Evolutionary conservation across 2,888 invertebrate genomes (phyloP), one percentile per base, ranked within the genome.

Genomic region (Dugesia japonica): DNA sequence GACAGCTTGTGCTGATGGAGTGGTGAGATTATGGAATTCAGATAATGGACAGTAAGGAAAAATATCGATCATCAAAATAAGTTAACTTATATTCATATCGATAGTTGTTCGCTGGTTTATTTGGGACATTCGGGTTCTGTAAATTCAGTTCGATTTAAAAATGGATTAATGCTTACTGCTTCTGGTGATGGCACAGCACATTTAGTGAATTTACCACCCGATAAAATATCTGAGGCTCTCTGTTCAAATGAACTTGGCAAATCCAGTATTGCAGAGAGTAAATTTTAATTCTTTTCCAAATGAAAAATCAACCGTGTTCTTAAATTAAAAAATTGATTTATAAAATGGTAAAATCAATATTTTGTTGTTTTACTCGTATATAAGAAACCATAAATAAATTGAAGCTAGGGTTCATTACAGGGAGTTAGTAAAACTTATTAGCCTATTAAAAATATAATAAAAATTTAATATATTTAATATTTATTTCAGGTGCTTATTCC

Each of bases 161-260:
- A 91, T 81, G 94, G 95, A 84, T 87, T 94, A 73, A 92, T 92
- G 20, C 79, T 94, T 0, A 87, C 87, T 0, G 90, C 92, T 26
- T 92, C 94, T 81, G 98, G 98, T 0, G 98, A 98, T 84, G 90
- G 91, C 80, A 90, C 92, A 0, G 92, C 94, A 0, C 98, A 98
- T 84, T 90, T 98, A 20, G 95, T 94, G 27, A 75, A 72, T 9
- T 71, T 75, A 1, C 75, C 73, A 9, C 20, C 28, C 0, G 71
- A 71, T 23, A 23, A 33, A 23, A 17, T 28, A 7, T 26, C 74
- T 26, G 33, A 28, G 26, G 74, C 38, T 9, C 33, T 28, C 17
- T 20, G 20, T 9, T 38, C 74, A 17, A 15, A 17, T 17, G 38
- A 26, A 15, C n/a, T 33, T 38, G 74, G 33, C 1, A 56, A 56